phyloP scores from a whole-genome alignment of 2,888 invertebrate species.

The Agonopterix subpropinquella region DNA sequence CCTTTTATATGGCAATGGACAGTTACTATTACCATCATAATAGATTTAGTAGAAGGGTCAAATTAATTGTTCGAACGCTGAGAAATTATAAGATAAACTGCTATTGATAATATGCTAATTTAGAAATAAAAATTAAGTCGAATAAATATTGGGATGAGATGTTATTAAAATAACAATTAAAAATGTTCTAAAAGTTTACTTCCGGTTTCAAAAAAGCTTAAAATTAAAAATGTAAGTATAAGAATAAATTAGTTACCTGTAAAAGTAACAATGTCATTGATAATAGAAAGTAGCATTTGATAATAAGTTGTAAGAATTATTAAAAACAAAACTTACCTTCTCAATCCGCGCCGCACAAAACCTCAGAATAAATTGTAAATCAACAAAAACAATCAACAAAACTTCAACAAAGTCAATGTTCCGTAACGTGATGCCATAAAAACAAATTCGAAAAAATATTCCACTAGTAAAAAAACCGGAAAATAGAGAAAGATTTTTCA shows the following conservation, averaged over 20 bases:
- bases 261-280: no score
- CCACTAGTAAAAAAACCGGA: conserved; percentile 25
- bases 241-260: no score
- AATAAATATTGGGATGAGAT: background rate
- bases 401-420: conserved; percentile 62
- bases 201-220: no score
- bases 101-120: background rate
- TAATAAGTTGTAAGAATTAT: no score
- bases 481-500: conserved; percentile 24
- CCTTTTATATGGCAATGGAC: conserved; percentile 21
- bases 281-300: no score
- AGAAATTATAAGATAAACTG: conserved; percentile 1
- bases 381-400: conserved; percentile 58
- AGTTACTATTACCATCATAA: conserved; percentile 55
- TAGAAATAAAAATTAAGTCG: background rate
- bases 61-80: conserved; percentile 34
- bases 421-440: conserved; percentile 35
- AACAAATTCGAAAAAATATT: conserved; percentile 33
- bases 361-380: background rate
- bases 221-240: no score
- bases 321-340: conserved; percentile 38
- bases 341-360: no score
- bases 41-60: conserved; percentile 31
- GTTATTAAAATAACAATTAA: no score
- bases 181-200: no score